phyloP scores from a whole-genome alignment of 1,140 invertebrate species.

The Charaxes varanes region DNA sequence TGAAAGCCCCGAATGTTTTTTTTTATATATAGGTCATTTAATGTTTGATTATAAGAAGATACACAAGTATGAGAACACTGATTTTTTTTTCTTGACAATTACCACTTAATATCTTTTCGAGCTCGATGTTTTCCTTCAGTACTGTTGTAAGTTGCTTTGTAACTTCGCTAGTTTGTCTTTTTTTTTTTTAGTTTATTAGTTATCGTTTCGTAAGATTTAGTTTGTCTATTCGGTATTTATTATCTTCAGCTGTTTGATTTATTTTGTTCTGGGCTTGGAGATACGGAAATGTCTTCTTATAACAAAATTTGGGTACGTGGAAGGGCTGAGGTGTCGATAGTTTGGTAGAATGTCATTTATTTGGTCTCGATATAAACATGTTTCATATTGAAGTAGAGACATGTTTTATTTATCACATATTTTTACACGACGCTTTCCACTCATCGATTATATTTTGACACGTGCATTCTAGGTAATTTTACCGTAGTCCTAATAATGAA shows the following conservation, averaged over 20 bases:
- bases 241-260: constrained; percentile 31
- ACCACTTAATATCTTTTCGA: constrained; percentile 14
- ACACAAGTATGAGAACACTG: constrained; percentile 63
- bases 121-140: constrained; percentile 8
- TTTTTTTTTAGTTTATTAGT: constrained; percentile 25
- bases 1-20: constrained; percentile 9
- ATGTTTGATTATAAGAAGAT: constrained; percentile 50
- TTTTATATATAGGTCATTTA: constrained; percentile 12
- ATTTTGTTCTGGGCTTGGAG: constrained; percentile 28
- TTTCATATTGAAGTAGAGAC: too few relatives aligned
- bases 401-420: too few relatives aligned
- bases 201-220: constrained; percentile 19
- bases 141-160: constrained; percentile 15
- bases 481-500: too few relatives aligned
- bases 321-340: constrained; percentile 43
- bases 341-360: too few relatives aligned
- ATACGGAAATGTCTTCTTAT: constrained; percentile 36
- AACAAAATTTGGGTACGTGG: constrained; percentile 22
- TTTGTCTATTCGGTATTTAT: constrained; percentile 26
- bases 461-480: too few relatives aligned
- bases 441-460: too few relatives aligned
- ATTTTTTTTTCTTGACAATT: constrained; percentile 29
- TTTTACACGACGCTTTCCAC: too few relatives aligned
- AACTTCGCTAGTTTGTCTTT: constrained; percentile 10
- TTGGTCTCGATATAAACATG: too few relatives aligned